These are phyloP conservation scores for Ericerus pela DNA, from an alignment of 1,140 invertebrate species.

Conservation along the genomic window DNA sequence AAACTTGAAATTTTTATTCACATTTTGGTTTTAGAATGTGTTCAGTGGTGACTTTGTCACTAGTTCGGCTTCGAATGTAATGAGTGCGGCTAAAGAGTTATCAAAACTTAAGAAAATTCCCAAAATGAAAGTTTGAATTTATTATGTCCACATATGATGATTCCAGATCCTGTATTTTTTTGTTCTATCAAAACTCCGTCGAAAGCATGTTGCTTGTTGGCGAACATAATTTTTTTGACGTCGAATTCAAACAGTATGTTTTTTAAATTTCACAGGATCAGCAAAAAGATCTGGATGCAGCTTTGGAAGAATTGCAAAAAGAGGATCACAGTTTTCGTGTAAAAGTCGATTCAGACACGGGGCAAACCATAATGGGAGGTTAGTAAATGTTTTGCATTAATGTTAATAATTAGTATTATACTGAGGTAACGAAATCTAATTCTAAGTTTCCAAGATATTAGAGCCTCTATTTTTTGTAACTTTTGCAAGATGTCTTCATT, in stretches of 20 bases:
- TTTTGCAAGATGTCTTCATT: neutral
- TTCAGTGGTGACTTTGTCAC: slow-evolving; percentile 77
- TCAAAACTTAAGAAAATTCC: slow-evolving; percentile 26
- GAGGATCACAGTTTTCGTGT: slow-evolving; percentile 91
- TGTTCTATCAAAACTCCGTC: slow-evolving; percentile 91
- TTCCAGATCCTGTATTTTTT: slow-evolving; percentile 91
- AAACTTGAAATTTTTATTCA: neutral
- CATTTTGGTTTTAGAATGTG: slow-evolving; percentile 37
- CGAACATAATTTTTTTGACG: neutral
- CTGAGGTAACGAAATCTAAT: neutral
- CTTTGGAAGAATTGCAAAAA: slow-evolving; percentile 64
- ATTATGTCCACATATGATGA: slow-evolving; percentile 42
- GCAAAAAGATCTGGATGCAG: slow-evolving; percentile 63
- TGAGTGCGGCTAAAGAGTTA: slow-evolving; percentile 39
- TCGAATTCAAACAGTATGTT: neutral
- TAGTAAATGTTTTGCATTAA: slow-evolving; percentile 10
- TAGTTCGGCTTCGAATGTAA: slow-evolving; percentile 37
- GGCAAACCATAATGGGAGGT: slow-evolving; percentile 71
- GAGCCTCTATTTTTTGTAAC: slow-evolving; percentile 8
- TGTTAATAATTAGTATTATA: neutral
- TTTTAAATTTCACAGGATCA: slow-evolving; percentile 32
- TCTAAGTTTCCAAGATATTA: neutral
- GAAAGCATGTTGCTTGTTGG: slow-evolving; percentile 27
- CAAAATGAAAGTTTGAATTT: slow-evolving; percentile 28
- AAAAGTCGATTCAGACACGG: slow-evolving; percentile 53